Conservation (phyloP, 2,113 vertebrate genomes). For the Ahaetulla prasina region DNA sequence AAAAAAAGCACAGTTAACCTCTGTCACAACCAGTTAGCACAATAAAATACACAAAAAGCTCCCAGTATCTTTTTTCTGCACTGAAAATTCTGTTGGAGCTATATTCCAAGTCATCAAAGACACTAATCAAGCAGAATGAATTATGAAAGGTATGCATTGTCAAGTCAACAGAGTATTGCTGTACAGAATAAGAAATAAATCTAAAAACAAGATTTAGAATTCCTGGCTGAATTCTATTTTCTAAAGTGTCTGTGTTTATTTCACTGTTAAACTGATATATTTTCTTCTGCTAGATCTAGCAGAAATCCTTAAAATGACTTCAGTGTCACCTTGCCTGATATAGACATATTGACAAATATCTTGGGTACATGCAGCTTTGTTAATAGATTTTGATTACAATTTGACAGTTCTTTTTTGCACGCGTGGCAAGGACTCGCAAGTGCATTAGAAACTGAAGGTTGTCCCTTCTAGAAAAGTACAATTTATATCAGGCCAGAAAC, state of each 20-base stretch:
- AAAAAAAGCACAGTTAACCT: not conserved
- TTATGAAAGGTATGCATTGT: slow-evolving; percentile 19
- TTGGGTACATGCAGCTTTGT: not conserved
- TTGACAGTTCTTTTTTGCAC: not conserved
- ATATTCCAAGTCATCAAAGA: slow-evolving; percentile 32
- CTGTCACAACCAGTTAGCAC: slow-evolving; percentile 9
- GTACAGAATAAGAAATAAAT: slow-evolving; percentile 39
- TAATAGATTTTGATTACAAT: slow-evolving; percentile 7
- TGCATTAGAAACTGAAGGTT: not conserved
- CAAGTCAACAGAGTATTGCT: slow-evolving; percentile 26
- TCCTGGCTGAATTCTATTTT: slow-evolving; percentile 14
- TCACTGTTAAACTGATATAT: slow-evolving; percentile 40
- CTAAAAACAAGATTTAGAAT: slow-evolving; percentile 41
- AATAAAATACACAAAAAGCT: not conserved
- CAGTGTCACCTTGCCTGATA: slow-evolving; percentile 33
- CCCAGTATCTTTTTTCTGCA: not conserved
- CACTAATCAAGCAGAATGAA: slow-evolving; percentile 23
- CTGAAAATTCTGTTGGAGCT: slow-evolving; percentile 14
- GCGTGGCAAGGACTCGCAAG: not conserved
- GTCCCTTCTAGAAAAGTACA: not conserved
- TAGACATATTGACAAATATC: slow-evolving; percentile 25
- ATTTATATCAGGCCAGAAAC: not conserved
- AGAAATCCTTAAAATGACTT: slow-evolving; percentile 42
- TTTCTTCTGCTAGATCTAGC: slow-evolving; percentile 53
- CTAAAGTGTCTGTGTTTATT: slow-evolving; percentile 40